phyloP scores from a whole-genome alignment of 2,797 vertebrate species.

The Poeciliopsis infans region DNA sequence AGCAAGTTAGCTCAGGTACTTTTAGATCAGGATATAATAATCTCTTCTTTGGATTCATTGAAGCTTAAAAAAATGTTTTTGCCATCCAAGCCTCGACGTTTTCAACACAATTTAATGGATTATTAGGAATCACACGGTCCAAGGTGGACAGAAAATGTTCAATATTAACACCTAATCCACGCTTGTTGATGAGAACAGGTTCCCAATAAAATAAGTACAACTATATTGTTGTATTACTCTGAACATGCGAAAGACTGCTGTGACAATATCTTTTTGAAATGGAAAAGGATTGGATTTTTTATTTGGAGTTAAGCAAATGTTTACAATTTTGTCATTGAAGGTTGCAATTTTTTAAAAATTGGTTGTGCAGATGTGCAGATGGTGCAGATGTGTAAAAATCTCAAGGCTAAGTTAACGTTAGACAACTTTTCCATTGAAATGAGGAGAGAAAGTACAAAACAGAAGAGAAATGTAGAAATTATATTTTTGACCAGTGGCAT shows the following conservation, averaged over 20 bases:
- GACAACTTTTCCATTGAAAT: too few species aligned
- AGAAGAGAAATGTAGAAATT: background rate
- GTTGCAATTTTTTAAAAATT: background rate
- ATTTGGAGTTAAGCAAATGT: background rate
- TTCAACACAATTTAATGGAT: background rate
- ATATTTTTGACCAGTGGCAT: background rate
- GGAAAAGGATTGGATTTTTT: background rate
- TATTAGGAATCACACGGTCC: background rate
- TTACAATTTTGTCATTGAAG: background rate
- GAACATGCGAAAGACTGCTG: background rate
- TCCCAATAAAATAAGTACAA: background rate
- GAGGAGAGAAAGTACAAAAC: background rate
- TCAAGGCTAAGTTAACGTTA: too few species aligned
- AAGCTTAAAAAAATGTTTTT: background rate
- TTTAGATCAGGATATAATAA: background rate
- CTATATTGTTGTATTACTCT: background rate
- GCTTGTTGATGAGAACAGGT: background rate
- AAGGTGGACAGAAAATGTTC: background rate
- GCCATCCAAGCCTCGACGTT: background rate
- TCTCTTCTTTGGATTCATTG: background rate
- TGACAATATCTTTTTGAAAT: background rate
- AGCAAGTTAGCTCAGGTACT: background rate
- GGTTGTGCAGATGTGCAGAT: background rate
- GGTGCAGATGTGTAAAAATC: background rate
- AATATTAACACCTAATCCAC: background rate